Evolutionary conservation across 2,113 vertebrate species (phyloP).

Genomic region (cattle (Bos taurus)): DNA sequence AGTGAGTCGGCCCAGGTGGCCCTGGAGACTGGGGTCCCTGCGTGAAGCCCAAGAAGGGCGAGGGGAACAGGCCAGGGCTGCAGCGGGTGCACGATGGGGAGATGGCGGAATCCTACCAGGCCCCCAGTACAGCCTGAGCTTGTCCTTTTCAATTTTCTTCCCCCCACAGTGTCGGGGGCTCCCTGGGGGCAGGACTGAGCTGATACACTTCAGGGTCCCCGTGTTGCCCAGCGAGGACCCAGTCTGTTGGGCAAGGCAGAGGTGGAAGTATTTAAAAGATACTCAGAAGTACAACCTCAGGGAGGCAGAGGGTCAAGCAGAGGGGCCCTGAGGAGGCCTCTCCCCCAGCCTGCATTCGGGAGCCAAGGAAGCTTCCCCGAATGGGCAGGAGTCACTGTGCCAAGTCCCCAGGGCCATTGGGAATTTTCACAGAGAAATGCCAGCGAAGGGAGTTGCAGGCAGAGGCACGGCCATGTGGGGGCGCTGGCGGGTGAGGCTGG

Average conservation of each 20-base stretch:
- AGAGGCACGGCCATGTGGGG: fast-evolving
- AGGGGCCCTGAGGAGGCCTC: not conserved
- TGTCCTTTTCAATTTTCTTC: not conserved
- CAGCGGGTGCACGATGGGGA: fast-evolving
- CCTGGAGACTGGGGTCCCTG: not conserved
- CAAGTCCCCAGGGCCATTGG: not conserved
- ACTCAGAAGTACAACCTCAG: not conserved
- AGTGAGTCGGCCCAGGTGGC: constrained; percentile 34
- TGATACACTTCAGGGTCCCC: fast-evolving
- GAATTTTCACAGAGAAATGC: not conserved
- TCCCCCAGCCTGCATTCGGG: too few relatives aligned
- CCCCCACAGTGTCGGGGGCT: not conserved
- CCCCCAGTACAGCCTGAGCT: fast-evolving
- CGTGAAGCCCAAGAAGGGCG: fast-evolving
- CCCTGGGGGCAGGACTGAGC: not conserved
- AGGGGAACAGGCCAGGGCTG: not conserved
- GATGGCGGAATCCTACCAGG: not conserved
- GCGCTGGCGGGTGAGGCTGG: fast-evolving
- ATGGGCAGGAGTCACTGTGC: too few relatives aligned
- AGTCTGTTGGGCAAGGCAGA: too few relatives aligned
- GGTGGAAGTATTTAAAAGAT: not conserved
- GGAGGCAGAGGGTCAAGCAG: not conserved
- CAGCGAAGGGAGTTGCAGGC: not conserved
- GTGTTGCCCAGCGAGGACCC: fast-evolving
- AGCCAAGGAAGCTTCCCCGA: not conserved